Conservation (phyloP, 2,113 vertebrate species). For the Bubalus kerabau region DNA sequence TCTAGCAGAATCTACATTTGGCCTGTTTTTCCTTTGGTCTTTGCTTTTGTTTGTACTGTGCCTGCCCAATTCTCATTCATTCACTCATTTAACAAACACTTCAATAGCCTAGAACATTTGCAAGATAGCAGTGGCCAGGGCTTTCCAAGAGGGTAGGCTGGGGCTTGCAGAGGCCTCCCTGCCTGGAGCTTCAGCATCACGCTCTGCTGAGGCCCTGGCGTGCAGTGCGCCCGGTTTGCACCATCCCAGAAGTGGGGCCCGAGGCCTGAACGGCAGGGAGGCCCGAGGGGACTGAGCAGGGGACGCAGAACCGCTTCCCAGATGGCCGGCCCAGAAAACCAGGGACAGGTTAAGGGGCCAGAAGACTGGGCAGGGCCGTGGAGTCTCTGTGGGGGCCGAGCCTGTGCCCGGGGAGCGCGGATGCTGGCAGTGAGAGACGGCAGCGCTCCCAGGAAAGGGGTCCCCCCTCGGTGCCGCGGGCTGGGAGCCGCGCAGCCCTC, state of each 20-base stretch:
- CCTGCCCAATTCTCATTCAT: background rate
- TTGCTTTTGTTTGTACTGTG: background rate
- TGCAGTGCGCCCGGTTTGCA: too few relatives aligned
- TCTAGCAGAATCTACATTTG: background rate
- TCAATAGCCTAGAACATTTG: background rate
- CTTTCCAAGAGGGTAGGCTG: background rate
- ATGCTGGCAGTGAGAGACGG: background rate
- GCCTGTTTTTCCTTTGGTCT: background rate
- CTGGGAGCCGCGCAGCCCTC: background rate
- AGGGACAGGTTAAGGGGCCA: background rate
- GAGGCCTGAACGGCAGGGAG: background rate
- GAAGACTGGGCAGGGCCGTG: background rate
- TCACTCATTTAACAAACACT: background rate
- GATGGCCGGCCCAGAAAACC: background rate
- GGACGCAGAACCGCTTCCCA: background rate
- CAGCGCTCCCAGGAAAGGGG: too few relatives aligned
- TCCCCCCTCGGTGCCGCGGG: fast-evolving
- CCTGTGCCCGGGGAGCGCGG: background rate
- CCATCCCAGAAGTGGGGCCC: background rate
- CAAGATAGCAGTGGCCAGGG: background rate
- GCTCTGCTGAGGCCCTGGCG: background rate
- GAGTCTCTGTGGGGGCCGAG: background rate
- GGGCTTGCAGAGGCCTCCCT: background rate
- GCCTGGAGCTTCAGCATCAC: background rate
- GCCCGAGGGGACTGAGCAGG: background rate